phyloP scores from a whole-genome alignment of 2,797 vertebrate species.

The Melanotaenia nigrans region DNA sequence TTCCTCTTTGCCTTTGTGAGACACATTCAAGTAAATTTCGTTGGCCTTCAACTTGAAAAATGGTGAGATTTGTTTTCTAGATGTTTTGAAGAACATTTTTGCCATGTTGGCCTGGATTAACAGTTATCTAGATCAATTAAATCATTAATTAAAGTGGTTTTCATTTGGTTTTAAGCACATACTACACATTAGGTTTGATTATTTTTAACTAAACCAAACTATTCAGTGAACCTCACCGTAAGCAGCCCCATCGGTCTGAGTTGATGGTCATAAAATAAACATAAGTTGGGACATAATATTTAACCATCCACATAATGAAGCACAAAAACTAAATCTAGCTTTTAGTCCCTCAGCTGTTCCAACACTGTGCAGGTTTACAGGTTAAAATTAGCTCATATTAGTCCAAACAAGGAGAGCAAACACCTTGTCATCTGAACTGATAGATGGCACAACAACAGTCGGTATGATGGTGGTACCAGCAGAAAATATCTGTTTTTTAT shows the following conservation, averaged over 20 bases:
- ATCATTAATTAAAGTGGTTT: neutral
- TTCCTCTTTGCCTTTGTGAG: neutral
- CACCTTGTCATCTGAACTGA: neutral
- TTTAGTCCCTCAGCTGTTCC: neutral
- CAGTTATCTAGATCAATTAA: neutral
- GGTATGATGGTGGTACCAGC: no score
- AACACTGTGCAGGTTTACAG: no score
- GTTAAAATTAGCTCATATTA: neutral
- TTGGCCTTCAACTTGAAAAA: neutral
- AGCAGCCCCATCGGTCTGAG: neutral
- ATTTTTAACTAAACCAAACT: neutral
- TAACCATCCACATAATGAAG: constrained; percentile 5
- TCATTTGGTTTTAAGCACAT: neutral
- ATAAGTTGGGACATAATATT: constrained; percentile 10
- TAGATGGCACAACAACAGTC: neutral
- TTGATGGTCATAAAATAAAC: constrained; percentile 13
- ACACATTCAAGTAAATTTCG: neutral
- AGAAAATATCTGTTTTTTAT: no score
- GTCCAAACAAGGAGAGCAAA: accelerated
- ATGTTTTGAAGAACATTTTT: neutral
- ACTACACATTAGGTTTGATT: neutral
- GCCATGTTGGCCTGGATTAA: no score
- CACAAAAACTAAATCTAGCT: neutral
- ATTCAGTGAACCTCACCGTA: neutral
- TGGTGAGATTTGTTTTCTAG: neutral